Conservation (phyloP, 1,140 invertebrate genomes). For the Meloidogyne hapla region DNA sequence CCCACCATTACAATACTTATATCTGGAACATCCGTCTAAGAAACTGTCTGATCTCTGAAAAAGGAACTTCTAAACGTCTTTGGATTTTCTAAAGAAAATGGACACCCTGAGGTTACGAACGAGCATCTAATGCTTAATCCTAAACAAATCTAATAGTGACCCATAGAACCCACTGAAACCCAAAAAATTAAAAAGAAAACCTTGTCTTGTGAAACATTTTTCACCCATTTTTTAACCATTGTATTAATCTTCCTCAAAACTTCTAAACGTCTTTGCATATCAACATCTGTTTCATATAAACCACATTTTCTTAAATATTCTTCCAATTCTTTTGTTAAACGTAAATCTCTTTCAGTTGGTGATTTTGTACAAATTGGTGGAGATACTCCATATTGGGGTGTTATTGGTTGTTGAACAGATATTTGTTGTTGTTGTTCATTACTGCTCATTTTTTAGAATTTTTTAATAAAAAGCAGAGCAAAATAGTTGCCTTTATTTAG, state of each 20-base stretch:
- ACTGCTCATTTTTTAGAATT: not conserved
- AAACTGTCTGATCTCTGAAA: too few relatives aligned
- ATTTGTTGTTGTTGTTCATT: not conserved
- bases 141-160: not conserved
- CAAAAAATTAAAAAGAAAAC: constrained; percentile 31
- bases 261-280: constrained; percentile 54
- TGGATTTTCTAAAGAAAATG: too few relatives aligned
- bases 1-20: too few relatives aligned
- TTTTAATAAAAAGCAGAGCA: too few relatives aligned
- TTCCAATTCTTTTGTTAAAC: constrained; percentile 44
- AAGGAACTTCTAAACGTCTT: too few relatives aligned
- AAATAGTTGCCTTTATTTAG: too few relatives aligned
- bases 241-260: constrained; percentile 57
- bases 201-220: constrained; percentile 48
- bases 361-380: constrained; percentile 53
- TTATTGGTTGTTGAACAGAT: not conserved
- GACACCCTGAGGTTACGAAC: too few relatives aligned
- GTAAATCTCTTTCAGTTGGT: constrained; percentile 45
- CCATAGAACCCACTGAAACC: not conserved
- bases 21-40: too few relatives aligned
- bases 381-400: constrained; percentile 54
- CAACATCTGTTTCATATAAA: constrained; percentile 54
- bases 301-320: constrained; percentile 45
- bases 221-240: constrained; percentile 58
- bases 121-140: too few relatives aligned